Conservation (phyloP, 2,797 vertebrate genomes). For the Acanthis flammea region DNA sequence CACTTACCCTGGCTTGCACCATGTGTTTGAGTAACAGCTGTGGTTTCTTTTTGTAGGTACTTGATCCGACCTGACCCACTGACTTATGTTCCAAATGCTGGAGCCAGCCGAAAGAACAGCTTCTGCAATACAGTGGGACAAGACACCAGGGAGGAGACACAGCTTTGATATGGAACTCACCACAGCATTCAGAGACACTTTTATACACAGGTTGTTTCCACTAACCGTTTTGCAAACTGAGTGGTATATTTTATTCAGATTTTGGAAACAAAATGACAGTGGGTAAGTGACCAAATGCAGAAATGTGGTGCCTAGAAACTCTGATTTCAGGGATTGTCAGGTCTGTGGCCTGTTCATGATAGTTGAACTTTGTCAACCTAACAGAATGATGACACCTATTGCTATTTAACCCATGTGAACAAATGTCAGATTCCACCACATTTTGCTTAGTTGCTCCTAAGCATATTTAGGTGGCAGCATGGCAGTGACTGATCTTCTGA, state of each 20-base stretch:
- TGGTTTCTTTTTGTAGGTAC: conserved; percentile 73
- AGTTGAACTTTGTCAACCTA: conserved; percentile 1
- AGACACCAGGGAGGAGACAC: conserved; percentile 78
- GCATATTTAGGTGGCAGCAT: neutral
- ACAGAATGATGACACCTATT: neutral
- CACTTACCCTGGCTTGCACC: neutral
- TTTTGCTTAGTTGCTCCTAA: conserved; percentile 11
- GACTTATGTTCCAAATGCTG: conserved; percentile 75
- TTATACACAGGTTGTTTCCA: conserved; percentile 48
- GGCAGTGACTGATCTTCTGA: neutral
- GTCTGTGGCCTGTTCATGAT: neutral
- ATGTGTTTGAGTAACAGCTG: neutral
- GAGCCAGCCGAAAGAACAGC: conserved; percentile 75
- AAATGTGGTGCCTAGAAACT: conserved; percentile 24
- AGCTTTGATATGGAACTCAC: conserved; percentile 72
- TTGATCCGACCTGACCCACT: conserved; percentile 83
- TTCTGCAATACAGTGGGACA: conserved; percentile 72
- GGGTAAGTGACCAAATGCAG: conserved; percentile 21
- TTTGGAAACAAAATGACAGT: conserved; percentile 14
- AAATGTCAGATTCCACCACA: neutral
- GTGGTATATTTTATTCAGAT: conserved; percentile 2
- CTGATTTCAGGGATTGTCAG: neutral
- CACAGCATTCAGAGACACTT: conserved; percentile 30
- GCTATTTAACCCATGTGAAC: neutral
- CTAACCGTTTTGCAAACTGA: conserved; percentile 28